phyloP scores from a whole-genome alignment of 2,113 vertebrate species.

The Telmatochromis sp. region DNA sequence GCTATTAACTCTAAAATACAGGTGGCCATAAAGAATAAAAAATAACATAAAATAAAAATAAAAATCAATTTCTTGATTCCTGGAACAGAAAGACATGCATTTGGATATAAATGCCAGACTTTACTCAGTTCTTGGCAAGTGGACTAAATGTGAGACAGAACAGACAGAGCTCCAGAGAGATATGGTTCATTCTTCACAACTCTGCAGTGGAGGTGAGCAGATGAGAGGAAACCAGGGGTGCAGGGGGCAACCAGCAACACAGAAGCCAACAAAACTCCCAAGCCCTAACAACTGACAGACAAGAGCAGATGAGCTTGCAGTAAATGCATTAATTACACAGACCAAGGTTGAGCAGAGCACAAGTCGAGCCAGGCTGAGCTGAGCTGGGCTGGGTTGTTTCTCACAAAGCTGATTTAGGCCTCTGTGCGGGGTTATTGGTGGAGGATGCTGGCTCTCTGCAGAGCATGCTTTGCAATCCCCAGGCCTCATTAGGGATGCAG shows the following conservation, averaged over 20 bases:
- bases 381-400: conserved; percentile 5
- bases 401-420: conserved; percentile 17
- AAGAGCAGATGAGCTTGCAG: conserved; percentile 30
- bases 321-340: conserved; percentile 59
- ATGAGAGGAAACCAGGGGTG: conserved; percentile 14
- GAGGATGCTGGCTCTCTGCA: conserved; percentile 34
- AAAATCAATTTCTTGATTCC: not conserved
- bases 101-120: conserved; percentile 8
- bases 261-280: conserved; percentile 5
- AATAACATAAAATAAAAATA: not conserved
- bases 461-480: conserved; percentile 44
- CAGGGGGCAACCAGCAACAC: not conserved
- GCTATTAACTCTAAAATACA: not conserved
- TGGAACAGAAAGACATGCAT: not conserved
- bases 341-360: conserved; percentile 32
- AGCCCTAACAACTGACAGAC: conserved; percentile 40
- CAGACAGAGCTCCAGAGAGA: conserved; percentile 9
- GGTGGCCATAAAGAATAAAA: not conserved
- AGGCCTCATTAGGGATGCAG: conserved; percentile 65
- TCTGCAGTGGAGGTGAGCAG: conserved; percentile 13
- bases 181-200: conserved; percentile 14
- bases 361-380: conserved; percentile 18
- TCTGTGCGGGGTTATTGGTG: conserved; percentile 5
- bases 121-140: conserved; percentile 2
- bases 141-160: not conserved